Conservation (phyloP, 2,113 vertebrate species). For the Rhodinocichla rosea region DNA sequence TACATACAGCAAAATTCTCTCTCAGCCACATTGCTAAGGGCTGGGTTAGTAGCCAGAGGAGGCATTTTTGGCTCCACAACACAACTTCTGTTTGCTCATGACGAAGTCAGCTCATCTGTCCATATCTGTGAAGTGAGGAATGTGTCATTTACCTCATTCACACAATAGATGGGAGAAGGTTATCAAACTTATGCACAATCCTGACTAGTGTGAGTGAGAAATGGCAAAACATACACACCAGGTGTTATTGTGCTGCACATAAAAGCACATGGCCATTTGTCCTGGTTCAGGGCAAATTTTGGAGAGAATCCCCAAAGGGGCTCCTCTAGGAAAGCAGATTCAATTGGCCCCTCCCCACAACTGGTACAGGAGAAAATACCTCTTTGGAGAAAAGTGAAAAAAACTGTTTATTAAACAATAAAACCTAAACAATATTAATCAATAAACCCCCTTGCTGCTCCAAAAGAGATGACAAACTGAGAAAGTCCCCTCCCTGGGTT, state of each 20-base stretch:
- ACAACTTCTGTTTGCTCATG: neutral
- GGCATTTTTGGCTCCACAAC: neutral
- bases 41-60: neutral
- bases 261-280: neutral
- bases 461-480: too few relatives aligned
- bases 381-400: too few relatives aligned
- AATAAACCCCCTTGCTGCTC: too few relatives aligned
- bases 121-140: neutral
- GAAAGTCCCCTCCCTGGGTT: too few relatives aligned
- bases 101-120: neutral
- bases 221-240: neutral
- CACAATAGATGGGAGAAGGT: neutral
- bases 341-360: too few relatives aligned
- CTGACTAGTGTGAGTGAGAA: neutral
- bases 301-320: too few relatives aligned
- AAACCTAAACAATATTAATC: too few relatives aligned
- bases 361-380: too few relatives aligned
- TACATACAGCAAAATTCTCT: neutral
- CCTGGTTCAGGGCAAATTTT: too few relatives aligned
- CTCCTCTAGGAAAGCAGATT: too few relatives aligned
- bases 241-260: neutral
- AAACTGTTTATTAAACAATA: too few relatives aligned
- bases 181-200: neutral
- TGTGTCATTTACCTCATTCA: neutral
- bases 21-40: neutral